Percentiles rank a stretch among this genome's conserved stretches.
phyloP scores from a whole-genome alignment of 2,113 vertebrate genomes.

The Tragelaphus buxtoni region DNA sequence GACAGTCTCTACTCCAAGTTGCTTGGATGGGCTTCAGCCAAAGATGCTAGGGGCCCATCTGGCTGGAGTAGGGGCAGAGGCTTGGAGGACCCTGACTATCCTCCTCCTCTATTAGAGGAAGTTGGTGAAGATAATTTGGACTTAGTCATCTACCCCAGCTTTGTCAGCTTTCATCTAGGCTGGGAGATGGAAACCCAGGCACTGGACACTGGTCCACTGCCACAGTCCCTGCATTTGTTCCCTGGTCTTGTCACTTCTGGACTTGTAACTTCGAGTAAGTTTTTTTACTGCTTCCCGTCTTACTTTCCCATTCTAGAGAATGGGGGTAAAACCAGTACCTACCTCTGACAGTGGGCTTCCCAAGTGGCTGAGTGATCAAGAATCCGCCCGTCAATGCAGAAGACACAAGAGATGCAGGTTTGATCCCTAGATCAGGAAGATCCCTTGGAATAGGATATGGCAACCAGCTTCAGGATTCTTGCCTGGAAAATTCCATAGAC shows the following conservation, averaged over 20 bases:
- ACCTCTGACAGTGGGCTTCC: background rate
- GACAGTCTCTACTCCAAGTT: background rate
- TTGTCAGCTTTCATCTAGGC: background rate
- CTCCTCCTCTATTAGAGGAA: background rate
- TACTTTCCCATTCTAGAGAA: background rate
- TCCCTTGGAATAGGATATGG: background rate
- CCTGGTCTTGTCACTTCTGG: background rate
- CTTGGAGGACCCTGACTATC: background rate
- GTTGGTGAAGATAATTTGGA: background rate
- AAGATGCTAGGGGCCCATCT: background rate
- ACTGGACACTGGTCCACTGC: fast-evolving
- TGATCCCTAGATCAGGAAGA: background rate
- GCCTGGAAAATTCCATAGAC: background rate
- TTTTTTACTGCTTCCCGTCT: background rate
- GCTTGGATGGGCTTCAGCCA: background rate
- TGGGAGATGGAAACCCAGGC: background rate
- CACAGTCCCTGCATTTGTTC: background rate
- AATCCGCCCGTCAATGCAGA: background rate
- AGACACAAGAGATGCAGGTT: background rate
- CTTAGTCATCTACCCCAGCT: background rate
- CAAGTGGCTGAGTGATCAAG: background rate
- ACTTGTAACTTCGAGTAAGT: background rate
- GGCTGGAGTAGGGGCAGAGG: background rate
- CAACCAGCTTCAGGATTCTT: background rate
- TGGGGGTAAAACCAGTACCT: background rate